A percentile compares a stretch with the other conserved stretches of the same genome.
Conservation (phyloP, 2,888 invertebrate species). For the Anoncus sp. region DNA sequence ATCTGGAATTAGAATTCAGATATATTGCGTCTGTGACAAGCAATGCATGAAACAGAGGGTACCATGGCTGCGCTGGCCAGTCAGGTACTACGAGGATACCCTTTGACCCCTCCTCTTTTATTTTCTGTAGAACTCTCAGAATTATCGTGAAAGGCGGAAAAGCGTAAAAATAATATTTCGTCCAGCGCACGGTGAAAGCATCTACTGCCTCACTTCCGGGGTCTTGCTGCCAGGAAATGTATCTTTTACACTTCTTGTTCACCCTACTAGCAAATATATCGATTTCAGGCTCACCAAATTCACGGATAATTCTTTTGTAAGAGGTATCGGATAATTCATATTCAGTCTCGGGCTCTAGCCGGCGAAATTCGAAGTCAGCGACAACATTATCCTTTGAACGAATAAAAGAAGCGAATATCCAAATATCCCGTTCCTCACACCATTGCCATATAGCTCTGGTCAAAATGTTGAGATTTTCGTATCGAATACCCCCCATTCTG, state of each 20-base stretch:
- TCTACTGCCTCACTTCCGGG: too few relatives aligned
- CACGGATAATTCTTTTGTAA: not conserved
- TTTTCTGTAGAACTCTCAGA: constrained; percentile 48
- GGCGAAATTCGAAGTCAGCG: constrained; percentile 33
- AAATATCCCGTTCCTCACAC: constrained; percentile 41
- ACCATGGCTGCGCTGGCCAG: constrained; percentile 58
- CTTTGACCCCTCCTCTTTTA: constrained; percentile 29
- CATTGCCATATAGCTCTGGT: constrained; percentile 5
- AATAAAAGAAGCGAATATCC: constrained; percentile 51
- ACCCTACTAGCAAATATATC: constrained; percentile 18
- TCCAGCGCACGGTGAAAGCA: constrained; percentile 7
- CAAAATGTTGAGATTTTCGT: constrained; percentile 26
- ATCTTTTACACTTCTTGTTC: constrained; percentile 4
- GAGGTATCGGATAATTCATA: constrained; percentile 1
- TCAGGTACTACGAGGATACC: constrained; percentile 55
- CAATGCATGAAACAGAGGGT: not conserved
- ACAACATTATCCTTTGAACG: constrained; percentile 42
- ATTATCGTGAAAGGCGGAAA: constrained; percentile 39
- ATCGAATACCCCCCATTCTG: constrained; percentile 24
- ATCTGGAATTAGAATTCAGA: not conserved
- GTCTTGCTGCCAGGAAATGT: constrained; percentile 10
- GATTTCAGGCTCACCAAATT: constrained; percentile 1
- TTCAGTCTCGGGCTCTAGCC: constrained; percentile 16
- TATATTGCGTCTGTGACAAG: not conserved
- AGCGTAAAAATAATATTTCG: constrained; percentile 1